These are phyloP conservation scores for Menura novaehollandiae DNA, from an alignment of 2,113 vertebrate genomes.

Conservation along the genomic window DNA sequence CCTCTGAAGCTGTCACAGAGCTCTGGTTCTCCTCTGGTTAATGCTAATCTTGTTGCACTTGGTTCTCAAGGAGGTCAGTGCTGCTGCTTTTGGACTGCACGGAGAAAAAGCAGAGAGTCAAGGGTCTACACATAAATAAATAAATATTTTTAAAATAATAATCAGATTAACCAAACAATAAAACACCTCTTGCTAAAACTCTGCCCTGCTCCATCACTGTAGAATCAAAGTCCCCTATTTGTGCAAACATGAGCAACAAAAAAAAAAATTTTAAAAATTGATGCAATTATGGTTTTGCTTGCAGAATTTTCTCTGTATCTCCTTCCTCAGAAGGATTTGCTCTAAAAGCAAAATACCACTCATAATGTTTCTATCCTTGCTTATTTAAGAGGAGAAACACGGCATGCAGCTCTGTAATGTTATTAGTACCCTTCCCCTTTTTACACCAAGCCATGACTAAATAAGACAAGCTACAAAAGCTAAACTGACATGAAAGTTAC, in stretches of 20 bases:
- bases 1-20: background rate
- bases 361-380: background rate
- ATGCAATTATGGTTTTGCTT: background rate
- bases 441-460: background rate
- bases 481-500: background rate
- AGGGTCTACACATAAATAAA: background rate
- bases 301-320: background rate
- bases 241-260: background rate
- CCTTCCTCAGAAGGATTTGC: background rate
- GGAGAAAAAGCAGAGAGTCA: background rate
- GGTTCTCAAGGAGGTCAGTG: background rate
- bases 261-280: too few species aligned
- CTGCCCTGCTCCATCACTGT: background rate
- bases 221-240: background rate
- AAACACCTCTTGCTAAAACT: background rate
- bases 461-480: background rate
- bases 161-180: background rate
- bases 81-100: background rate
- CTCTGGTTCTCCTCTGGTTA: background rate
- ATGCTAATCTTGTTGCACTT: background rate
- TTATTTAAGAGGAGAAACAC: background rate
- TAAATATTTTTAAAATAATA: background rate
- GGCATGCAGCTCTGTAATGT: background rate
- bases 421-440: background rate
- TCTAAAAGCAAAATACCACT: background rate